Percentiles rank a stretch among this genome's conserved stretches.
Conservation (phyloP, 1,140 invertebrate genomes). For the Pristionchus pacificus region DNA sequence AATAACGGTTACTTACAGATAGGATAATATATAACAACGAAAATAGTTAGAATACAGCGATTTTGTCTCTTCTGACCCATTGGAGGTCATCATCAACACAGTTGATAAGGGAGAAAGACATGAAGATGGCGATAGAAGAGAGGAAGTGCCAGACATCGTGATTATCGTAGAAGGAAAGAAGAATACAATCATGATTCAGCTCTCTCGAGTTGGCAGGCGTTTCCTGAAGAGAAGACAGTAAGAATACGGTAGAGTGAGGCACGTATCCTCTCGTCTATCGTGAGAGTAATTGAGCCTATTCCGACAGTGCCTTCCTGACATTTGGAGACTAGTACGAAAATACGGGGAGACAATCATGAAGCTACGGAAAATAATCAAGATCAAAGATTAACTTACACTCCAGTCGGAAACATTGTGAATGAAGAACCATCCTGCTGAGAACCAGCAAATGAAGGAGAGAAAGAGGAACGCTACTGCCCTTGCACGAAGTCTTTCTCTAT, state of each 20-base stretch:
- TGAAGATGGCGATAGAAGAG: conserved; percentile 78
- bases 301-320: no score
- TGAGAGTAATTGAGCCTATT: no score
- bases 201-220: conserved; percentile 73
- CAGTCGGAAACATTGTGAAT: conserved; percentile 74
- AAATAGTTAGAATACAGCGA: conserved; percentile 35
- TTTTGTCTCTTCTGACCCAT: conserved; percentile 25
- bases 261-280: no score
- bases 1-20: no score
- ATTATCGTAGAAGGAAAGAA: conserved; percentile 76
- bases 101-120: conserved; percentile 67
- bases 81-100: conserved; percentile 34
- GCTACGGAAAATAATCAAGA: no score
- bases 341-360: no score
- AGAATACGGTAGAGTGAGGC: no score
- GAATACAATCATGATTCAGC: conserved; percentile 71
- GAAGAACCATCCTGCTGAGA: conserved; percentile 72
- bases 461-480: conserved; percentile 68
- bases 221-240: conserved; percentile 26
- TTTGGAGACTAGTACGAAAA: conserved; percentile 1
- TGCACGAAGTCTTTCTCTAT: conserved; percentile 68
- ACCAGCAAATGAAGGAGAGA: conserved; percentile 68
- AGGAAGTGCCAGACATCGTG: conserved; percentile 87
- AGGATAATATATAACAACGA: no score
- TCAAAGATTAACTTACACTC: conserved; percentile 67